phyloP scores from a whole-genome alignment of 1,140 invertebrate species.

The Venturia canescens region DNA sequence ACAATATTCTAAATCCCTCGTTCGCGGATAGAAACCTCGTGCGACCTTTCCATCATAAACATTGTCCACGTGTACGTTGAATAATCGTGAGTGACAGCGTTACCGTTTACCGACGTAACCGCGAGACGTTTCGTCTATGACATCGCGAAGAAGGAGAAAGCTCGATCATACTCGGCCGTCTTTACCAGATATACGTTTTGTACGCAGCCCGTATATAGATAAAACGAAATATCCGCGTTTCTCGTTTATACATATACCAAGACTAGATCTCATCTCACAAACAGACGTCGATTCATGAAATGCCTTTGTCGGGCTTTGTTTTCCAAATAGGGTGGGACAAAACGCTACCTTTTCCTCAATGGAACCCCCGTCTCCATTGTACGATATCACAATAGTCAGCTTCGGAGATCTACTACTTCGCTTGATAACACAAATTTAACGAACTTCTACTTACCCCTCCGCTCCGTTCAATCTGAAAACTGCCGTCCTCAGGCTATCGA shows the following conservation, averaged over 20 bases:
- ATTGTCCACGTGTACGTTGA: no score
- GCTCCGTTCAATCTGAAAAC: slow-evolving; percentile 23
- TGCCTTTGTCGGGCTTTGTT: slow-evolving; percentile 25
- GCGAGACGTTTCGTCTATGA: no score
- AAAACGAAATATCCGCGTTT: not conserved
- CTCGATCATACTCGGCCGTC: not conserved
- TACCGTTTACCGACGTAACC: no score
- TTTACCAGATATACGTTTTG: not conserved
- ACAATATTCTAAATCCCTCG: no score
- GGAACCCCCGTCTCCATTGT: slow-evolving; percentile 30
- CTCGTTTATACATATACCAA: not conserved
- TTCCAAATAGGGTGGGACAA: slow-evolving; percentile 40
- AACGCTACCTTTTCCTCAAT: slow-evolving; percentile 38
- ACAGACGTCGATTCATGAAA: slow-evolving; percentile 44
- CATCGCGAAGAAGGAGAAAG: not conserved
- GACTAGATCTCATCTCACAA: slow-evolving; percentile 34
- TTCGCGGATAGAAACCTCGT: no score
- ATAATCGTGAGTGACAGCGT: no score
- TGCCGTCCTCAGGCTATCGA: slow-evolving; percentile 4
- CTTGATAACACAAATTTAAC: slow-evolving; percentile 45
- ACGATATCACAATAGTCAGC: slow-evolving; percentile 9
- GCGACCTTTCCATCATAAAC: no score
- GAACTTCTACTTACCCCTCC: slow-evolving; percentile 31
- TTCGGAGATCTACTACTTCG: slow-evolving; percentile 34
- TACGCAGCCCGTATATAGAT: slow-evolving; percentile 4